These are phyloP conservation scores for Microplitis deprimator DNA, from an alignment of 2,888 invertebrate genomes.

Conservation along the genomic window DNA sequence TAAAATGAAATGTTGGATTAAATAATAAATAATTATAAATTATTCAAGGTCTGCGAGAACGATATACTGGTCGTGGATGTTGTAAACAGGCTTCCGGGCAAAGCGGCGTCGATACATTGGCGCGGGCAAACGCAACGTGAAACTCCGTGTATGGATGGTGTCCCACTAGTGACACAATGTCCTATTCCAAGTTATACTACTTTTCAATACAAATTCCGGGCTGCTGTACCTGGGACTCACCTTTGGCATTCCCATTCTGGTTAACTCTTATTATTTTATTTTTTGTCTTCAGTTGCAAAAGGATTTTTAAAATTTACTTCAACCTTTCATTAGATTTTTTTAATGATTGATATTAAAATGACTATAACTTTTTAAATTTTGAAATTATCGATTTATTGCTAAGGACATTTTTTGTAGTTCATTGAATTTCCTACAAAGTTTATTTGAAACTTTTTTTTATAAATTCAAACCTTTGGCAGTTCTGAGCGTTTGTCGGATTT, in stretches of 20 bases:
- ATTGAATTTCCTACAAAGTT: too few relatives aligned
- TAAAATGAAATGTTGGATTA: slow-evolving; percentile 22
- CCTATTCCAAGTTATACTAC: slow-evolving; percentile 79
- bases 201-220: slow-evolving; percentile 82
- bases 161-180: slow-evolving; percentile 84
- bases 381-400: too few relatives aligned
- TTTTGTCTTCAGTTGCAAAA: background rate
- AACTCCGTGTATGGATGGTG: slow-evolving; percentile 84
- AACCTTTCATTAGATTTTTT: too few relatives aligned
- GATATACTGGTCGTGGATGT: slow-evolving; percentile 84
- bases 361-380: too few relatives aligned
- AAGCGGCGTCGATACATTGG: slow-evolving; percentile 83
- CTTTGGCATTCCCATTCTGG: slow-evolving; percentile 80
- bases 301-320: background rate
- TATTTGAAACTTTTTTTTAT: too few relatives aligned
- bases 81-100: slow-evolving; percentile 79
- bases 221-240: slow-evolving; percentile 79
- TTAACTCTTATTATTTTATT: slow-evolving; percentile 39
- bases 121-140: slow-evolving; percentile 78
- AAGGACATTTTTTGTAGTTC: too few relatives aligned
- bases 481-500: too few relatives aligned
- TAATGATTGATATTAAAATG: too few relatives aligned
- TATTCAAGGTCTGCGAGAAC: slow-evolving; percentile 78
- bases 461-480: too few relatives aligned
- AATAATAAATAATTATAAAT: slow-evolving; percentile 8